Evolutionary conservation across 1,140 invertebrate species (phyloP), one percentile per base, ranked within the genome.

Genomic region (Rhopalosiphum padi): DNA sequence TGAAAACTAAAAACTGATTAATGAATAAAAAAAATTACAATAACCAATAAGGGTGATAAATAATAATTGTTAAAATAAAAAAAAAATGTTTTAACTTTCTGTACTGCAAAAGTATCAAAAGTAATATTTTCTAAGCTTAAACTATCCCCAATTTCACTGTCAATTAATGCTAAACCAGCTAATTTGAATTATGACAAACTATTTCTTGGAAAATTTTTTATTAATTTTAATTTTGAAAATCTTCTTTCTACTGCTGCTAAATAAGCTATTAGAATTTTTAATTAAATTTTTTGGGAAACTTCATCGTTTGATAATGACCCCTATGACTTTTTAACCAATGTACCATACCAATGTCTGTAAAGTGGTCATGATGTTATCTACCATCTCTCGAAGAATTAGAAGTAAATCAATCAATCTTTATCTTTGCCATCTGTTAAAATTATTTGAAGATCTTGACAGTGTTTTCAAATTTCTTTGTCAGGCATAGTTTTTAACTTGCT

Each of bases 51-150:
- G 48, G 48, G 11, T 48, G 15, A 15, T 48, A 48, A 55, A 55
- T 25, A 55, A 55, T 55, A 2, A 55, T 55, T 23, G 23, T 25
- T 41, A 41, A 83, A 83, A 83, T 37, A 41, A 37, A 83, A 82
- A 82, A 35, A 23, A 23, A 23, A 41, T 41, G 41, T 83, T 83
- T 37, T 43, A 25, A 41, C 83, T 85, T 85, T 85, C 22, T 85
- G 37, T 22, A 9, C 41, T 8, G 83, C 37, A 43, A 85, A 85
- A 25, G 83, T 85, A 85, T 85, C 23, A 30, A 85, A 8, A n/a
- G n/a, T n/a, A 85, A 85, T 85, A 43, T 85, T 85, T 41, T 85
- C 41, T 41, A 85, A 85, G 23, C 9, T 85, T 85, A 85, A 85
- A 85, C 83, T 41, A 22, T 85, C 83, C 23, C 77, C 35, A 7